Percentiles rank a stretch among this genome's conserved stretches.
Conservation (phyloP, 1,140 invertebrate species). For the Vollenhovia emeryi region DNA sequence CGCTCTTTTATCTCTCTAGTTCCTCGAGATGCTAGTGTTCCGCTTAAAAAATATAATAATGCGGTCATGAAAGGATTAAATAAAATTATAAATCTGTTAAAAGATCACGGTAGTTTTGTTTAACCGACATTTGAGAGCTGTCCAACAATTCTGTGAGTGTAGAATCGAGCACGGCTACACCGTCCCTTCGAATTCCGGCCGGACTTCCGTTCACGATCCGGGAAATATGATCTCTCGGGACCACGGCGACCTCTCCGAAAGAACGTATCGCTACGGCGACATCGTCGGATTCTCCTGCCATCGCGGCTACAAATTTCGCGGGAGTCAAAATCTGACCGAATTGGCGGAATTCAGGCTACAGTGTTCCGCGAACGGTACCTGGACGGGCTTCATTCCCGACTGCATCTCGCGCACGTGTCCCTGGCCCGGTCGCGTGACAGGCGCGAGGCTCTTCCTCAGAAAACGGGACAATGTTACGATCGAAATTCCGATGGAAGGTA, state of each 20-base stretch:
- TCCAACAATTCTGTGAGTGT: neutral
- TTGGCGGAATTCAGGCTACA: conserved; percentile 70
- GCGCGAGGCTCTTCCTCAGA: conserved; percentile 67
- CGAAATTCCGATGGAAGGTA: conserved; percentile 11
- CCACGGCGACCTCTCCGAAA: conserved; percentile 22
- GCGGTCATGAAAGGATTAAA: too few relatives aligned
- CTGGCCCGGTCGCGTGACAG: conserved; percentile 56
- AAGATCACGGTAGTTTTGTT: neutral
- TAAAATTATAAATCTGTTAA: neutral
- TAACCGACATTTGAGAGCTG: neutral
- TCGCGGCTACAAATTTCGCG: conserved; percentile 72
- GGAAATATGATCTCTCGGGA: conserved; percentile 16
- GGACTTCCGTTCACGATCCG: neutral
- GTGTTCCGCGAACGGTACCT: conserved; percentile 81
- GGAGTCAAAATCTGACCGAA: conserved; percentile 66
- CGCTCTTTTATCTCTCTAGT: too few relatives aligned
- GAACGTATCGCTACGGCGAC: conserved; percentile 69
- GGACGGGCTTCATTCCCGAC: conserved; percentile 75
- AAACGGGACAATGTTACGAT: conserved; percentile 16
- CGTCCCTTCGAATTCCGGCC: conserved; percentile 1
- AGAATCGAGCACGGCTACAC: conserved; percentile 70
- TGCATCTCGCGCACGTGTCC: conserved; percentile 71
- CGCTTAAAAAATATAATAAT: too few relatives aligned
- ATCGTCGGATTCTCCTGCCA: conserved; percentile 71
- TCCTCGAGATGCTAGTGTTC: too few relatives aligned